A percentile compares a stretch with the other conserved stretches of the same genome.
These are phyloP conservation scores for Villa cingulata DNA, from an alignment of 2,888 invertebrate genomes.

Conservation along the genomic window DNA sequence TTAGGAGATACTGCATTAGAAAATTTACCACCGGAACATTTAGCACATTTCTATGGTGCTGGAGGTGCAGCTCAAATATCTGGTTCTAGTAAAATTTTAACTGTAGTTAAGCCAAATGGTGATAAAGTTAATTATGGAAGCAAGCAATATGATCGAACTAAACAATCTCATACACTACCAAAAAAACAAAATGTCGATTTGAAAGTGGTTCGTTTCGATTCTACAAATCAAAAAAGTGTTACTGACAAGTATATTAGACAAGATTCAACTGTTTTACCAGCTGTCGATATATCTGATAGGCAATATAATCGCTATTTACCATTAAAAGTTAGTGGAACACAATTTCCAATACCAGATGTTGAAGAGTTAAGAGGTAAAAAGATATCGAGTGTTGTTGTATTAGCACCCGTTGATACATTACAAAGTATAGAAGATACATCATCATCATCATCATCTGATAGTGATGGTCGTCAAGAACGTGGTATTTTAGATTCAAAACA, in stretches of 20 bases:
- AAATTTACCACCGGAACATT: slow-evolving; percentile 68
- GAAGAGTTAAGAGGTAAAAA: slow-evolving; percentile 59
- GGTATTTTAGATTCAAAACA: slow-evolving; percentile 48
- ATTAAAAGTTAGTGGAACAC: slow-evolving; percentile 68
- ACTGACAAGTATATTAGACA: slow-evolving; percentile 58
- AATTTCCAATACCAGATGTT: slow-evolving; percentile 70
- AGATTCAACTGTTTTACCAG: slow-evolving; percentile 58
- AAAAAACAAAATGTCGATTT: slow-evolving; percentile 57
- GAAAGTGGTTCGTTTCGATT: slow-evolving; percentile 74
- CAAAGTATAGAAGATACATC: slow-evolving; percentile 21
- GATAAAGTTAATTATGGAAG: slow-evolving; percentile 41
- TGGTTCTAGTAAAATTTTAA: slow-evolving; percentile 53
- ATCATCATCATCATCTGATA: slow-evolving; percentile 11
- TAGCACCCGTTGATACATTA: slow-evolving; percentile 67
- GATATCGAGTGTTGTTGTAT: slow-evolving; percentile 72
- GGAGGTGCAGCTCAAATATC: slow-evolving; percentile 63
- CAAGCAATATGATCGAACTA: slow-evolving; percentile 41
- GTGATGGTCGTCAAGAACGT: slow-evolving; percentile 41
- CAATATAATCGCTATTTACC: slow-evolving; percentile 75
- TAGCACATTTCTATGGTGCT: slow-evolving; percentile 75
- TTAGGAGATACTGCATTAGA: slow-evolving; percentile 74
- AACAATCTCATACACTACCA: slow-evolving; percentile 26
- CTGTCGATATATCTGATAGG: slow-evolving; percentile 58
- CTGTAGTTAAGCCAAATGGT: slow-evolving; percentile 50
- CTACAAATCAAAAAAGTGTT: slow-evolving; percentile 57